Base-by-base conservation (phyloP, 1,140 invertebrate genomes). In the Heliconius hermathena region DNA sequence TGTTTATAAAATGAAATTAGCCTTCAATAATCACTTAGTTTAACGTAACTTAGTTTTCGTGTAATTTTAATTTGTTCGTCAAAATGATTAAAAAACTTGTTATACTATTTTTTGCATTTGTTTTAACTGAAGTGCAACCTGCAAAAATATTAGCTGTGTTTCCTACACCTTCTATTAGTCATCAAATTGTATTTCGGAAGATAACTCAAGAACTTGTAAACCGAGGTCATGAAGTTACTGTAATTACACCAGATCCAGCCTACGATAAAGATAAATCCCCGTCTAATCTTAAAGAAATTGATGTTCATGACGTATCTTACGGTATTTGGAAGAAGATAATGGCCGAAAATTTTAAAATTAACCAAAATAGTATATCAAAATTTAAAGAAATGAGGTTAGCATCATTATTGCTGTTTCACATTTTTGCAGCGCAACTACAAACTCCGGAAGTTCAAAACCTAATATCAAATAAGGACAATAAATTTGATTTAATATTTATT, bases 81-180 rank as follows among this genome's bases (percentile, higher is more conserved):
- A 66, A 26, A 11, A 66, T 66, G 60, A 26, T 66, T 13, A 13
- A 1, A 26, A 66, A 29, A 13, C 1, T 26, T 26, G 22, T 66
- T 9, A 9, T 29, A 29, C 22, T 66, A 29, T 26, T 26, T 66
- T 66, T 66, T 4, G 60, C 4, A 66, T 26, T 29, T 5, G 1
- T 8, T 66, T 66, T 66, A 29, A 66, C 22, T 66, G 11, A 29
- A 13, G 60, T 66, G 60, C 60, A 66, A 13, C 9, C 60, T 1
- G 83, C 81, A 22, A 80, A 87, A 76, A 96, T 96, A 73, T 83
- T 96, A n/a, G 94, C 89, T 1, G 82, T 95, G 0, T 87, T 95
- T 54, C 89, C 95, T 4, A 90, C 90, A 11, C 89, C 95, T 1
- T 95, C 95, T 0, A 93, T 95, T 60, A 96, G 96, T 83, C 96